Evolutionary conservation across 2,113 vertebrate genomes (phyloP), one percentile per base, ranked within the genome.

Genomic region (Bos javanicus): DNA sequence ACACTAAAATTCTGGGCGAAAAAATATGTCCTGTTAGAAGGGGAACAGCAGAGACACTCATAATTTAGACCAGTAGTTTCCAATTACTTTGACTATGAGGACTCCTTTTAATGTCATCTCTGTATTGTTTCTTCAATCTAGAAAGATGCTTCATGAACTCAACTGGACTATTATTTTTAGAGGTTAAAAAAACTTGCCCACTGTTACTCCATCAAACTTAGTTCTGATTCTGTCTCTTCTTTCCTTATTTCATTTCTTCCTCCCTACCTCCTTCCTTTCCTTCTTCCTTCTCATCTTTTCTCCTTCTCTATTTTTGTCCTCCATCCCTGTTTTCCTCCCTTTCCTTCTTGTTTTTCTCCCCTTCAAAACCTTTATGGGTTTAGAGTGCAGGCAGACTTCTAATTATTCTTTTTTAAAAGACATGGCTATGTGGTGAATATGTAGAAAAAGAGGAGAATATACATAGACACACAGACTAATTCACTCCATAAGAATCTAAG

Each of bases 41-140:
- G 74, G 33, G 30, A 17, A 4, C 28, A 92, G 52, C 36, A 86
- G 36, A 91, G 71, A 54, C 12, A 76, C 7, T 83, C 21, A 84
- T 59, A 82, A 90, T 96, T 95, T 88, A 93, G 46, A 93, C 28
- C 33, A 76, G 30, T 90, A 93, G n/a, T 64, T 96, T 62, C 93
- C 6, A 26, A 57, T 93, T 87, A 71, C 82, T 92, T 92, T 87
- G 30, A 97, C 36, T 50, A 43, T 36, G 25, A 67, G 5, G 26
- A 46, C 4, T 16, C 16, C 93, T 89, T 82, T 89, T 74, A 85
- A 71, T 48, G 50, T 57, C 60, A 78, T 56, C 74, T 82, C 25
- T 12, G 26, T 86, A 95, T 23, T 89, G 67, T 57, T 92, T 87
- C 86, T 87, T 95, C 43, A 59, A 1, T 39, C 21, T 81, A 96